Evolutionary conservation across 2,113 vertebrate species (phyloP), one percentile per base, ranked within the genome.

Genomic region (Myodes glareolus): DNA sequence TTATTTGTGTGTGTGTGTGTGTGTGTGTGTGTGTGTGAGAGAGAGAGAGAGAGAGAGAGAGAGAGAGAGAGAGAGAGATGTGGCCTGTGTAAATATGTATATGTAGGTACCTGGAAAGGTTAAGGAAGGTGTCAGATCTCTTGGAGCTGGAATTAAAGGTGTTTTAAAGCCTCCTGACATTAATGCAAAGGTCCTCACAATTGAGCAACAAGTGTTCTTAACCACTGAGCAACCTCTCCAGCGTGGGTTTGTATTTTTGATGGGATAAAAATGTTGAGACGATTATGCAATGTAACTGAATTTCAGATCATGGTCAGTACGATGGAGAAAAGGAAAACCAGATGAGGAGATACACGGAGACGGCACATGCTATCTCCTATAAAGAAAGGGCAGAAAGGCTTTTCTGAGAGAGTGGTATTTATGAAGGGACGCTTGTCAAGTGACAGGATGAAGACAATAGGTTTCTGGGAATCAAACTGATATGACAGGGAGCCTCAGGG

Each of bases 401-500:
- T 80, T 72, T 94, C 23, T 50, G 36, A 78, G 70, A 50, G 93
- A 23, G 19, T 67, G 36, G 36, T 76, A 55, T 63, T 77, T 91
- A 80, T 84, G 68, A 97, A 90, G 16, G 58, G 78, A 86, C 33
- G 5, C 73, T 80, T 21, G 55, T 63, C 52, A 65, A 91, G 61
- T 81, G 75, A 94, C 45, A 88, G 88, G 65, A 65, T 45, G 61
- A 95, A 96, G 55, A 92, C 36, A 92, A 14, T 93, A 65, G 33
- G 10, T 90, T 96, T 84, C 73, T 87, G 61, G 91, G 52, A 93
- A 80, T 89, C 58, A 73, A 75, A 88, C 25, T 76, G 31, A 84
- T 75, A 81, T 52, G 77, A 76, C 42, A 78, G 39, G 42, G 5
- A 65, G 70, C 80, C 55, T 94, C 23, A 88, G 73, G 92, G 96